Evolutionary conservation across 2,113 vertebrate species (phyloP).

Genomic region (Xerus inauris): DNA sequence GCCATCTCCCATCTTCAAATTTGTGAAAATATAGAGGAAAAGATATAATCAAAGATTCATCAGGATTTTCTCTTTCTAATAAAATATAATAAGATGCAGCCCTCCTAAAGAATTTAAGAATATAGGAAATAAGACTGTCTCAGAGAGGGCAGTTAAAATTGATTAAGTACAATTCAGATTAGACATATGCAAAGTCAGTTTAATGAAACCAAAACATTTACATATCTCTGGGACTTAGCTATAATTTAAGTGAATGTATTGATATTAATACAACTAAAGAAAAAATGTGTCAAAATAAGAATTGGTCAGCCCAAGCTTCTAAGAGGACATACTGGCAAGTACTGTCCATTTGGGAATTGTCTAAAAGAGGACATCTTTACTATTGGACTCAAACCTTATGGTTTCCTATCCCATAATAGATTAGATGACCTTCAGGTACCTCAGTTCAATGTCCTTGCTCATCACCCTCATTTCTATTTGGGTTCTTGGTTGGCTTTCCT

Average conservation of each 20-base stretch:
- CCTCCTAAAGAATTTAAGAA: not conserved
- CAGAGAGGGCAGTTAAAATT: not conserved
- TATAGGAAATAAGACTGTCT: not conserved
- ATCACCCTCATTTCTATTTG: not conserved
- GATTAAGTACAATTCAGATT: not conserved
- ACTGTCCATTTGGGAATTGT: not conserved
- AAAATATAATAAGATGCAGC: not conserved
- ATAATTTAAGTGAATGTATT: not conserved
- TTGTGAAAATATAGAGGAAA: not conserved
- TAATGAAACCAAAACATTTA: slow-evolving; percentile 14
- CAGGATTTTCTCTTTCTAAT: not conserved
- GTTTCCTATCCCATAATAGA: not conserved
- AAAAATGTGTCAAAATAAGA: slow-evolving; percentile 37
- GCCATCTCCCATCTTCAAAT: not conserved
- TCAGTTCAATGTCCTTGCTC: not conserved
- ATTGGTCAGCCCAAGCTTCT: not conserved
- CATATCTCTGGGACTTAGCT: not conserved
- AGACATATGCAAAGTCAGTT: slow-evolving; percentile 28
- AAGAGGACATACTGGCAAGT: not conserved
- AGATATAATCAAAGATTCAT: not conserved
- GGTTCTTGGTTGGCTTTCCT: not conserved
- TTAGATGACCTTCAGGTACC: not conserved
- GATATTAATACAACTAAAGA: slow-evolving; percentile 52
- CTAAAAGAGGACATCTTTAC: not conserved
- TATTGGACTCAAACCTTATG: not conserved